phyloP scores from a whole-genome alignment of 2,113 vertebrate species.

The Columbina picui region DNA sequence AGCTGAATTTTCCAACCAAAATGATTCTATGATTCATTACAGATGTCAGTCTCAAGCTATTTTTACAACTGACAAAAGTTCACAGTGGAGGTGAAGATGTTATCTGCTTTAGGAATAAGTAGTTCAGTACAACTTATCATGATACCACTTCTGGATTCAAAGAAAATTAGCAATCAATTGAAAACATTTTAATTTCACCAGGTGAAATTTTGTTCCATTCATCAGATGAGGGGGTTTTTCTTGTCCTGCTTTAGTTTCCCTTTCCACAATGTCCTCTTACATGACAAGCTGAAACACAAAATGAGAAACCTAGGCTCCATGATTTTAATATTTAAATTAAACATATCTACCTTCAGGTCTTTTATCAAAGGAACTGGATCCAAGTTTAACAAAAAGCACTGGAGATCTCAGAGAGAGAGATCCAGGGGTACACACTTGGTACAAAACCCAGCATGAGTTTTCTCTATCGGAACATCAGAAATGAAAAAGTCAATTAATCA shows the following conservation, averaged over 20 bases:
- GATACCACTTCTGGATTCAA: not conserved
- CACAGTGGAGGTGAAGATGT: not conserved
- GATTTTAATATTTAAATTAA: not conserved
- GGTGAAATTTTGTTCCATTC: not conserved
- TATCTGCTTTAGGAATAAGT: not conserved
- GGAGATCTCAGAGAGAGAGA: not conserved
- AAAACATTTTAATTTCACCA: not conserved
- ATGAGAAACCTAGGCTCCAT: not conserved
- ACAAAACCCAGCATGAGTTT: not conserved
- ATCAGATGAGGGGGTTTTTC: not conserved
- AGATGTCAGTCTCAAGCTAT: not conserved
- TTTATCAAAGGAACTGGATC: not conserved
- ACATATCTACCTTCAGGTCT: not conserved
- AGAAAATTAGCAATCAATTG: not conserved
- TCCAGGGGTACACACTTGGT: not conserved
- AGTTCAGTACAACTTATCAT: not conserved
- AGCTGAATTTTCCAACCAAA: not conserved
- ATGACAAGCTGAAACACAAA: not conserved
- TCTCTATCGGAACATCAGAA: not conserved
- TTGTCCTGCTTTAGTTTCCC: not conserved
- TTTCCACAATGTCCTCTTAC: not conserved
- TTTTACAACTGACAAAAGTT: not conserved
- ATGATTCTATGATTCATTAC: not conserved
- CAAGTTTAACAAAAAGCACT: not conserved
- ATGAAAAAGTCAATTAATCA: not conserved